A percentile compares a stretch with the other conserved stretches of the same genome.
phyloP scores from a whole-genome alignment of 1,140 invertebrate species.

The Adelges cooleyi region DNA sequence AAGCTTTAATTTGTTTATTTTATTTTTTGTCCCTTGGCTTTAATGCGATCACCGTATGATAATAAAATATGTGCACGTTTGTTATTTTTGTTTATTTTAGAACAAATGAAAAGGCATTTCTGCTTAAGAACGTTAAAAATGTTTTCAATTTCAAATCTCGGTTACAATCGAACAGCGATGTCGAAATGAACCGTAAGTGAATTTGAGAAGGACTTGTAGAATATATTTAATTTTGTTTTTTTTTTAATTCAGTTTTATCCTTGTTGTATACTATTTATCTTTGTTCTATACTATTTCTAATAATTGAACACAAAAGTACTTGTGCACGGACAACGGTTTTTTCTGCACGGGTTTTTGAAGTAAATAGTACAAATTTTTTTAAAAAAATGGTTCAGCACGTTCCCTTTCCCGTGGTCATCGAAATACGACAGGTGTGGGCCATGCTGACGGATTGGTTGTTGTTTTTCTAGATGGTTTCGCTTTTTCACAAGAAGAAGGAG shows the following conservation, averaged over 20 bases:
- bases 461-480: conserved; percentile 81
- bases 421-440: no score
- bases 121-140: conserved; percentile 83
- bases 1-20: background rate
- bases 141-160: conserved; percentile 73
- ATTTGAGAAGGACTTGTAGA: conserved; percentile 31
- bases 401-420: no score
- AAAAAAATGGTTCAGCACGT: background rate
- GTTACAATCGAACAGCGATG: conserved; percentile 59
- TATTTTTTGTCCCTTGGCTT: background rate
- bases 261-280: no score
- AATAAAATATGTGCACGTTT: conserved; percentile 15
- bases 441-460: background rate
- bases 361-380: background rate
- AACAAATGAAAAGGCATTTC: conserved; percentile 87
- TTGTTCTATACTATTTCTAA: no score
- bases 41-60: background rate
- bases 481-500: conserved; percentile 97
- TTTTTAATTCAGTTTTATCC: no score
- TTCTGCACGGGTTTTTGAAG: background rate
- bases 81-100: conserved; percentile 47
- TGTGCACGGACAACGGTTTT: background rate
- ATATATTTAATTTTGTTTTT: no score
- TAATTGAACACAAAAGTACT: no score
- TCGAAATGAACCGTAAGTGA: conserved; percentile 84